Conservation (phyloP, 2,797 vertebrate species). For the Linurgus olivaceus region DNA sequence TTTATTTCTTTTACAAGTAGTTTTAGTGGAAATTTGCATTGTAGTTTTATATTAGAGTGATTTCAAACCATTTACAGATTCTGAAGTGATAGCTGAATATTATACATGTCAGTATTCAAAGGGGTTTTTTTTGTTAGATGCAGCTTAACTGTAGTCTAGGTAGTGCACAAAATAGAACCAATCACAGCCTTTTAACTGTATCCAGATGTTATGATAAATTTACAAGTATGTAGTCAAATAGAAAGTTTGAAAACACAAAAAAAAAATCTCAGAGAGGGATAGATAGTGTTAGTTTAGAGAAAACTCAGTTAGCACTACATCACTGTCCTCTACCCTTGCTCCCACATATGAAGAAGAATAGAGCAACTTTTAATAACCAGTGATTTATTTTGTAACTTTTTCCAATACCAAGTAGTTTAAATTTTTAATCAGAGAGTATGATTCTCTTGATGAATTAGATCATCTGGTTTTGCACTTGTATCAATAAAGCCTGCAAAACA, state of each 20-base stretch:
- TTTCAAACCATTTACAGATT: conserved; percentile 37
- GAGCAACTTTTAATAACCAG: conserved; percentile 29
- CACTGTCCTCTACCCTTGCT: neutral
- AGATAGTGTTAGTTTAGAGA: neutral
- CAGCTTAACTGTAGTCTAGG: neutral
- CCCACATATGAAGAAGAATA: neutral
- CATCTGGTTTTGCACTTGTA: neutral
- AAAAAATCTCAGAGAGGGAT: neutral
- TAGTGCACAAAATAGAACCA: neutral
- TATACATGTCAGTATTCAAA: neutral
- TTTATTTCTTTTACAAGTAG: conserved; percentile 3
- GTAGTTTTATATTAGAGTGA: neutral
- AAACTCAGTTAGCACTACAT: neutral
- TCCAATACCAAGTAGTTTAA: neutral
- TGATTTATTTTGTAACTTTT: neutral
- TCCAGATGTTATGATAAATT: neutral
- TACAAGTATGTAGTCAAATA: neutral
- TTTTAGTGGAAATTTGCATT: conserved; percentile 23
- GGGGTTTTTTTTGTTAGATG: neutral
- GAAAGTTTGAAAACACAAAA: neutral
- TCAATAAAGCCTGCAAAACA: conserved; percentile 35
- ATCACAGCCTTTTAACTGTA: conserved; percentile 19
- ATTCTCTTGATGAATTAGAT: neutral
- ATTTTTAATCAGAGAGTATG: neutral
- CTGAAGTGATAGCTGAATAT: conserved; percentile 4